Evolutionary conservation across 2,113 vertebrate species (phyloP), one percentile per base, ranked within the genome.

Genomic region (Odontesthes bonariensis): DNA sequence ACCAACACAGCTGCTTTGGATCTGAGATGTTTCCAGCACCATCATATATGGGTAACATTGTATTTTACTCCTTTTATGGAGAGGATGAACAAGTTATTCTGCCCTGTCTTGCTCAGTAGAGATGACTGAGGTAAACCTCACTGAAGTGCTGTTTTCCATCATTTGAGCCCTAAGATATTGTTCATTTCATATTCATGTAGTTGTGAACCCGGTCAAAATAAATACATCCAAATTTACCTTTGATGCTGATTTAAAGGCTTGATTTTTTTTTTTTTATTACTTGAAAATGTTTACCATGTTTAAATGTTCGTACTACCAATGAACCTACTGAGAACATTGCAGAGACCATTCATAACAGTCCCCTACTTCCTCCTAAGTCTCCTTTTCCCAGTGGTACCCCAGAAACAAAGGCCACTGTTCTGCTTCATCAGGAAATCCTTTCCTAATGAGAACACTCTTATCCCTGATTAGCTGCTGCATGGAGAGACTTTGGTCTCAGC

Each of bases 131-230:
- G 3, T 40, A 40, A 10, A 10, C 9, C 5, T 10, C 38, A 69
- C 32, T 22, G 16, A 44, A 12, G 3, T 16, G 42, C 42, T 44
- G 42, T 44, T 46, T 27, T 63, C 42, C 52, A 35, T 53, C 60
- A 20, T 63, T 71, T 62, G 20, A 59, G 57, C 27, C n/a, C 56
- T 9, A 17, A 61, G 40, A 59, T 52, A 42, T 73, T 68, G 53
- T 65, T 69, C 13, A 22, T 84, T 63, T 79, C 32, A 63, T 78
- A 58, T 57, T 35, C 42, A 8, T 67, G 27, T 64, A 57, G 57
- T 31, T 51, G 40, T 49, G 38, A 74, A 82, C 53, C 51, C 56
- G 73, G 52, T 67, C 59, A 64, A 64, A 83, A 81, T 85, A 85
- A 87, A 86, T 56, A 77, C 75, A 64, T 71, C 22, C 55, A 32